Conservation (phyloP, 2,113 vertebrate genomes). For the Ornithorhynchus anatinus region DNA sequence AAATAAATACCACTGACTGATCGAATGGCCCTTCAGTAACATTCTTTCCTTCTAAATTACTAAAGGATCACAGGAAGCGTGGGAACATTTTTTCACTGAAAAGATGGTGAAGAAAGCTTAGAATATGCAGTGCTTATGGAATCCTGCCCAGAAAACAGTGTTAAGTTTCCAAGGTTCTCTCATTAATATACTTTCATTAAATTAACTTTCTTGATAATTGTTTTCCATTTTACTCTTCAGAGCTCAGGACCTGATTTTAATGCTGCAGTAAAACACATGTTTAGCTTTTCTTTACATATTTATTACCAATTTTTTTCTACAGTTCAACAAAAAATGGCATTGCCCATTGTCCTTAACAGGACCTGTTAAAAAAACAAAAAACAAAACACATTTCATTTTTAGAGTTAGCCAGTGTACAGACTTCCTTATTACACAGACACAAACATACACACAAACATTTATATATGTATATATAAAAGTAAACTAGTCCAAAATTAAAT, state of each 20-base stretch:
- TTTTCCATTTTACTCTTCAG: background rate
- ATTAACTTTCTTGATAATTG: too few relatives aligned
- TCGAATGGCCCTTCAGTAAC: too few relatives aligned
- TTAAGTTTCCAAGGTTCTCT: too few relatives aligned
- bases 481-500: conserved; percentile 66
- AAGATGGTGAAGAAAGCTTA: too few relatives aligned
- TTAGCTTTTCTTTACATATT: conserved; percentile 52
- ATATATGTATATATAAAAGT: conserved; percentile 26
- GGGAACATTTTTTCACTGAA: too few relatives aligned
- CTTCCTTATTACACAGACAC: conserved; percentile 70
- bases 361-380: conserved; percentile 3
- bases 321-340: conserved; percentile 53
- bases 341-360: conserved; percentile 40
- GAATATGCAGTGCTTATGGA: too few relatives aligned
- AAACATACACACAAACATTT: conserved; percentile 45
- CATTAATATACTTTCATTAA: too few relatives aligned
- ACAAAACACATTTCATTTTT: conserved; percentile 46
- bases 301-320: conserved; percentile 61
- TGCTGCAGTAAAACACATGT: conserved; percentile 23
- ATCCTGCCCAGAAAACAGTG: too few relatives aligned
- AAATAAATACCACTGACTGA: too few relatives aligned
- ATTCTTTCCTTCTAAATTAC: too few relatives aligned
- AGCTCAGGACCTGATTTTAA: background rate
- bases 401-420: conserved; percentile 77
- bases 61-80: too few relatives aligned